Evolutionary conservation across 2,797 vertebrate species (phyloP).

Genomic region (Oceanodroma leucorhoa): DNA sequence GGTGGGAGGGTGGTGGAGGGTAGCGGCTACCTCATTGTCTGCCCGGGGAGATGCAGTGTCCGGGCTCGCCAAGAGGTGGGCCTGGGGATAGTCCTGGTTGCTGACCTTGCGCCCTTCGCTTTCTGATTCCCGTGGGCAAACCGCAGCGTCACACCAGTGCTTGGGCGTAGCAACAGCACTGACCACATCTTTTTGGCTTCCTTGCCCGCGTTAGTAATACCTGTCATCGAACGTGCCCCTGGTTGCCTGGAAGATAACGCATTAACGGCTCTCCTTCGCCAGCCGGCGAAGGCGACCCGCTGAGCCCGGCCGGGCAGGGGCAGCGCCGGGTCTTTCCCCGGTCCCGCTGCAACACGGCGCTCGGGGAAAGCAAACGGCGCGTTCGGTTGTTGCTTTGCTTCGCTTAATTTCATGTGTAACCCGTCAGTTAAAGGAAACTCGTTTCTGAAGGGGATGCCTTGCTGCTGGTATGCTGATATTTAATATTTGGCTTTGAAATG

Average conservation of each 20-base stretch:
- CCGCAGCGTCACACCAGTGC: background rate
- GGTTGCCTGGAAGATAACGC: background rate
- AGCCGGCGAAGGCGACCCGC: background rate
- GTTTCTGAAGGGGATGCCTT: background rate
- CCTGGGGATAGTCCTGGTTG: background rate
- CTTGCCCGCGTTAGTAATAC: background rate
- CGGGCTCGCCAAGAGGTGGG: background rate
- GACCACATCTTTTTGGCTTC: background rate
- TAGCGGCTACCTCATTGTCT: background rate
- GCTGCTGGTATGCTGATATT: background rate
- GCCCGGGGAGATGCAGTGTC: background rate
- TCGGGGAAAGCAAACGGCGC: accelerated
- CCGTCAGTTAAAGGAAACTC: background rate
- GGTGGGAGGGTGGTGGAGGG: background rate
- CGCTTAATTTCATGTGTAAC: background rate
- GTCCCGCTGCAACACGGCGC: accelerated
- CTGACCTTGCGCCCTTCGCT: background rate
- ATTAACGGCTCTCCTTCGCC: background rate
- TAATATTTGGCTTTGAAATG: background rate
- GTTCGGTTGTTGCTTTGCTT: background rate
- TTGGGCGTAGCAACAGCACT: background rate
- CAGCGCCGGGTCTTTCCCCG: accelerated
- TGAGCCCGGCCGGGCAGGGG: background rate
- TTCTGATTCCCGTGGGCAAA: background rate
- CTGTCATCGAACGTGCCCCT: too few species aligned